phyloP scores from a whole-genome alignment of 2,797 vertebrate genomes.

The Sardinella longiceps region DNA sequence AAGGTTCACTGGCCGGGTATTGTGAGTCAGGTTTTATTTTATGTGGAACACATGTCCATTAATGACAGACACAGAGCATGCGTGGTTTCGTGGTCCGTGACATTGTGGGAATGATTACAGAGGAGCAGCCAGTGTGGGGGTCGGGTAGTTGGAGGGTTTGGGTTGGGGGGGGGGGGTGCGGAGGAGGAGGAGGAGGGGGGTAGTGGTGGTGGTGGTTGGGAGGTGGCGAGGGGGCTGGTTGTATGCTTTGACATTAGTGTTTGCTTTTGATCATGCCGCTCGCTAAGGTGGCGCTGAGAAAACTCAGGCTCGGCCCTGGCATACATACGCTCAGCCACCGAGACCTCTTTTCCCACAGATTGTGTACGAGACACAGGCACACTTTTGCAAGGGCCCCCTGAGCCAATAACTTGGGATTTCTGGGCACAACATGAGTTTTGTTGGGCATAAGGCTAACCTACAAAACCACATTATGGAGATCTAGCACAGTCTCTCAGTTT shows the following conservation, averaged over 20 bases:
- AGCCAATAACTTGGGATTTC: conserved; percentile 36
- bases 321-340: conserved; percentile 46
- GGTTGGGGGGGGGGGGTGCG: conserved; percentile 35
- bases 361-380: conserved; percentile 47
- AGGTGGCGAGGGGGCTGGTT: neutral
- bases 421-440: conserved; percentile 46
- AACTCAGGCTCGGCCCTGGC: conserved; percentile 57
- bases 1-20: conserved; percentile 55
- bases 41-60: conserved; percentile 65
- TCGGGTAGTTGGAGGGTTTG: neutral
- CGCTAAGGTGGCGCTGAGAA: conserved; percentile 60
- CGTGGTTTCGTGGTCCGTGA: conserved; percentile 52
- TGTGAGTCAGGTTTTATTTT: conserved; percentile 62
- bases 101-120: conserved; percentile 60
- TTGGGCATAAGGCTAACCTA: conserved; percentile 30
- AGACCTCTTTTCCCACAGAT: conserved; percentile 45
- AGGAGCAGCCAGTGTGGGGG: conserved; percentile 34
- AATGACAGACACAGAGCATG: conserved; percentile 56
- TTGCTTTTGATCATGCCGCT: conserved; percentile 62
- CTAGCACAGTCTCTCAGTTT: neutral
- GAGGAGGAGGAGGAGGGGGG: no score
- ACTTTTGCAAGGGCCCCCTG: conserved; percentile 30
- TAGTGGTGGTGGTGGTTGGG: no score
- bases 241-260: conserved; percentile 55
- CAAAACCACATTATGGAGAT: conserved; percentile 8